Evolutionary conservation across 2,888 invertebrate species (phyloP).

Genomic region (Metopia argyrocephala): DNA sequence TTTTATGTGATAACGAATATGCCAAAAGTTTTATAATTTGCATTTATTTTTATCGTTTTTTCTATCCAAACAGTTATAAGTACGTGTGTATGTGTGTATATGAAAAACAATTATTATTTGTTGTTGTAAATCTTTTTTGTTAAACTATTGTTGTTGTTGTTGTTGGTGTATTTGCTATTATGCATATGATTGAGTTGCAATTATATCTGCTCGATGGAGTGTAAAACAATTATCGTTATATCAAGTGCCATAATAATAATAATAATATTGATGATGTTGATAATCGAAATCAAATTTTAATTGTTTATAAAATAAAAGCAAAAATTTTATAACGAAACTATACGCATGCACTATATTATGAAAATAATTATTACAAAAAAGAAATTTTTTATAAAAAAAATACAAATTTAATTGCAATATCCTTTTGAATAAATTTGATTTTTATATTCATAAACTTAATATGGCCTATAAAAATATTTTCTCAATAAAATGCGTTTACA

Average conservation of each 20-base stretch:
- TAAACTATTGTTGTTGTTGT: background rate
- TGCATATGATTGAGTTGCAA: constrained; percentile 66
- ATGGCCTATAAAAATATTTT: background rate
- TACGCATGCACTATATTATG: background rate
- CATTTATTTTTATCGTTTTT: too few relatives aligned
- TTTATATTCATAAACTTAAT: background rate
- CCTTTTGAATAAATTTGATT: background rate
- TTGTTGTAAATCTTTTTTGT: background rate
- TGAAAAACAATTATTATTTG: too few relatives aligned
- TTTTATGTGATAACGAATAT: too few relatives aligned
- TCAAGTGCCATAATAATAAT: constrained; percentile 38
- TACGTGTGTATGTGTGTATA: too few relatives aligned
- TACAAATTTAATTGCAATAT: background rate
- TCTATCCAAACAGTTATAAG: too few relatives aligned
- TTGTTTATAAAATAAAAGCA: constrained; percentile 18
- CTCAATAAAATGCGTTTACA: background rate
- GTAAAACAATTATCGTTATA: constrained; percentile 73
- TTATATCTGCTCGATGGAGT: constrained; percentile 70
- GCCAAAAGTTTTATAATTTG: too few relatives aligned
- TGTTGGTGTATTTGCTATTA: constrained; percentile 8
- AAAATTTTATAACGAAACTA: background rate
- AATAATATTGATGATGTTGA: background rate
- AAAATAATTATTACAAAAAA: constrained; percentile 24
- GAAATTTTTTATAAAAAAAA: background rate
- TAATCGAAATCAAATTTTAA: constrained; percentile 38